Base-by-base conservation (phyloP, 2,797 vertebrate species). In the Clarias laeviceps region DNA sequence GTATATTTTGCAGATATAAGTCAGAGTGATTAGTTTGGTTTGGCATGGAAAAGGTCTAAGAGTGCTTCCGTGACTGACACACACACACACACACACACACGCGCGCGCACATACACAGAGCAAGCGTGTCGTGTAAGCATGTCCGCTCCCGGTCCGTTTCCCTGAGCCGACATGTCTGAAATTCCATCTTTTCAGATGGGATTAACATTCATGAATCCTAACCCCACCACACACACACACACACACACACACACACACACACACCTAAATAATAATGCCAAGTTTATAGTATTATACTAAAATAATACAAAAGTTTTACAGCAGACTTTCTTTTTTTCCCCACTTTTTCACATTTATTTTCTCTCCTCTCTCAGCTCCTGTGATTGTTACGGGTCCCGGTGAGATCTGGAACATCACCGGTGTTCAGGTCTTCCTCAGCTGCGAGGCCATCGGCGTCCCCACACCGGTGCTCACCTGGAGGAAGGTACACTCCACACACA, bases 391-490 rank as follows among this genome's bases (percentile, higher is more conserved):
- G 0, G 92, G 95, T 82, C 97, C 97, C 11, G 96, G 95, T 65
- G 95, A 97, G 62, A 95, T 97, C 87, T 97, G 96, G 95, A 98
- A 99, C 2, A 93, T 98, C 84, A 97, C 94, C 0, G 97, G 97
- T 40, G 94, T 97, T 84, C 96, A 97, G 91, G 96, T 98, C 81
- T 98, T 94, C 92, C 93, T 99, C 92, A 98, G 96, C 92, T 99
- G 97, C 59, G 97, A 99, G 92, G 97, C 97, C 68, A 96, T 95
- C 0, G 97, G 97, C 5, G 94, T 98, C 80, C 97, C 97, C 17
- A 99, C 97, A 18, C 97, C 97, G 4, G 94, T 97, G 80, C 95
- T 99, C 86, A 97, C 92, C 93, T 99, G 97, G 97, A 97, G 96
- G 92, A 98, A 96, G 96, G 97, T 98, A 83, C 4, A 66, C 7